A percentile compares a stretch with the other conserved stretches of the same genome.
These are phyloP conservation scores for Pleuronectes platessa DNA, from an alignment of 2,113 vertebrate species.

Conservation along the genomic window DNA sequence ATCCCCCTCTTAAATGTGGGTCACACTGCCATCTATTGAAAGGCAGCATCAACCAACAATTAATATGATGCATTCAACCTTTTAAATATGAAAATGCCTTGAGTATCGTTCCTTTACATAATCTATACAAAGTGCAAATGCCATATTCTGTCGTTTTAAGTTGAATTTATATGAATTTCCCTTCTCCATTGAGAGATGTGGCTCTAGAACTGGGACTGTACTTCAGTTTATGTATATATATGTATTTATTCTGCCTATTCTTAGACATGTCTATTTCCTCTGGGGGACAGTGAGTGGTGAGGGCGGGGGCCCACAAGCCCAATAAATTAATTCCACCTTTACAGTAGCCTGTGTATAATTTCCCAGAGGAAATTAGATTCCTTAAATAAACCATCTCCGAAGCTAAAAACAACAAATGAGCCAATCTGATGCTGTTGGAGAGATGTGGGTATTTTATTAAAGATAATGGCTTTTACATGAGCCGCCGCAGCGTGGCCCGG, in stretches of 20 bases:
- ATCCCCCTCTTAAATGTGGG: slow-evolving; percentile 35
- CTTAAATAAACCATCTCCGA: slow-evolving; percentile 3
- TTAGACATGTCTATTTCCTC: background rate
- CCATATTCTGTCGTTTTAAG: background rate
- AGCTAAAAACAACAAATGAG: slow-evolving; percentile 10
- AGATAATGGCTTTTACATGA: slow-evolving; percentile 15
- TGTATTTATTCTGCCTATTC: background rate
- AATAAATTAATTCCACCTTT: slow-evolving; percentile 16
- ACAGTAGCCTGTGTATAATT: slow-evolving; percentile 4
- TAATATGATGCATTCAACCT: background rate
- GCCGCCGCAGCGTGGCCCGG: background rate
- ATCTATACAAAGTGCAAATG: background rate
- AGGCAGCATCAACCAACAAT: background rate
- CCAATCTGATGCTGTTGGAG: slow-evolving; percentile 1
- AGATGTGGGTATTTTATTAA: slow-evolving; percentile 7
- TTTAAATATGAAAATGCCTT: background rate
- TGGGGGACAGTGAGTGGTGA: background rate
- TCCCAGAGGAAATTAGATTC: slow-evolving; percentile 5
- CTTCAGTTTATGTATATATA: background rate
- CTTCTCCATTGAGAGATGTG: too few species aligned
- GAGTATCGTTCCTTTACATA: background rate
- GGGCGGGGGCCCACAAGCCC: background rate
- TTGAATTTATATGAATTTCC: too few species aligned
- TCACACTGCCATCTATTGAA: slow-evolving; percentile 71
- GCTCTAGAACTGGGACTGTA: background rate